Evolutionary conservation across 2,888 invertebrate genomes (phyloP), one percentile per base, ranked within the genome.

Genomic region (Zygothrica quintamaculata): DNA sequence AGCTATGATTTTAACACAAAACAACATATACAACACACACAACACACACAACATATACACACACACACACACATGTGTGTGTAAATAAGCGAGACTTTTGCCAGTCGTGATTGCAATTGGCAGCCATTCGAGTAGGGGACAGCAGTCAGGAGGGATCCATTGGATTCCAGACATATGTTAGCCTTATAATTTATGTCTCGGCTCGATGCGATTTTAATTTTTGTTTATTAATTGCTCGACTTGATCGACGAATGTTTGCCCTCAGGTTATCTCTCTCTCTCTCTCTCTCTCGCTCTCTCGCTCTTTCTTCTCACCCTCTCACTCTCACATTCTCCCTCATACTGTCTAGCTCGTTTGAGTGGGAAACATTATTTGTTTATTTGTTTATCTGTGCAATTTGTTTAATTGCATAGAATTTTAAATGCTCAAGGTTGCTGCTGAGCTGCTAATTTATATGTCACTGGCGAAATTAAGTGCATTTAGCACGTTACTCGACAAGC

Each of bases 401-500:
- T 71, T 82, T 87, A 82, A 82, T 82, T 87, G 67, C 86, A 73
- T 81, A 84, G 86, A 81, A 75, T 70, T 69, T n/a, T 64, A 61
- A 69, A 67, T 37, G 74, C 62, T 70, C 84, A 87, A 87, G 81
- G 86, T 86, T 79, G 77, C 34, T 55, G 34, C 43, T n/a, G 47
- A 44, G 52, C 72, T 58, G 79, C 72, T 75, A 82, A 87, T 81
- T 87, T 81, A 79, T 82, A 74, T 82, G 82, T 80, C 87, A 88
- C 82, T 80, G 84, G 78, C 76, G 57, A 85, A 88, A 88, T 84
- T 84, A 80, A 88, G 75, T 79, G 80, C 82, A 84, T 73, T 82
- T 82, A 85, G 65, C 85, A 74, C 74, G 65, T 61, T 56, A 64
- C 72, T 60, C 57, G 71, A 75, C 68, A 64, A 82, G 80, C 67